phyloP scores from a whole-genome alignment of 2,113 vertebrate genomes.

The Crypturellus undulatus region DNA sequence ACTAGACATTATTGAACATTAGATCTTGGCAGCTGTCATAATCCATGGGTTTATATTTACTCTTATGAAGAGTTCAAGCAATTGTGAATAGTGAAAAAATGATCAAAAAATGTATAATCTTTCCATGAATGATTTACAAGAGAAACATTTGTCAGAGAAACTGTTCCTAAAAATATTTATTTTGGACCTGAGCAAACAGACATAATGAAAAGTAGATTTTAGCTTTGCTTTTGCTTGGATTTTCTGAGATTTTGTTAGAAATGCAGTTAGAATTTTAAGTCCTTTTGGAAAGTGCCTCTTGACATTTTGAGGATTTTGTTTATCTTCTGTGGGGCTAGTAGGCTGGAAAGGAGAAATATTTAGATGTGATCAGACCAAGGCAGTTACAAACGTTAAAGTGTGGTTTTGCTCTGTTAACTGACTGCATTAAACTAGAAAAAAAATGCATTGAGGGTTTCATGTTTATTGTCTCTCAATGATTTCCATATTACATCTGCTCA shows the following conservation, averaged over 20 bases:
- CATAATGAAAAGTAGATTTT: neutral
- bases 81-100: neutral
- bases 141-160: neutral
- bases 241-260: neutral
- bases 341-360: neutral
- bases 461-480: neutral
- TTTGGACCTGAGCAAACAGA: neutral
- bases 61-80: neutral
- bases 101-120: neutral
- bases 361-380: neutral
- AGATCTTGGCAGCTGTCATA: neutral
- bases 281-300: neutral
- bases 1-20: neutral
- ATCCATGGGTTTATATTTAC: neutral
- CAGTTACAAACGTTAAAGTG: neutral
- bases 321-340: neutral
- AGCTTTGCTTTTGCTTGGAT: neutral
- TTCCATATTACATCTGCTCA: slow-evolving; percentile 2
- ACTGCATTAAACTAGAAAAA: neutral
- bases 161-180: neutral
- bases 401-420: neutral
- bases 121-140: neutral
- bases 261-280: neutral
- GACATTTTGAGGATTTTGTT: neutral
- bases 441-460: neutral